These are phyloP conservation scores for Brachypteracias leptosomus DNA, from an alignment of 2,113 vertebrate genomes.

Conservation along the genomic window DNA sequence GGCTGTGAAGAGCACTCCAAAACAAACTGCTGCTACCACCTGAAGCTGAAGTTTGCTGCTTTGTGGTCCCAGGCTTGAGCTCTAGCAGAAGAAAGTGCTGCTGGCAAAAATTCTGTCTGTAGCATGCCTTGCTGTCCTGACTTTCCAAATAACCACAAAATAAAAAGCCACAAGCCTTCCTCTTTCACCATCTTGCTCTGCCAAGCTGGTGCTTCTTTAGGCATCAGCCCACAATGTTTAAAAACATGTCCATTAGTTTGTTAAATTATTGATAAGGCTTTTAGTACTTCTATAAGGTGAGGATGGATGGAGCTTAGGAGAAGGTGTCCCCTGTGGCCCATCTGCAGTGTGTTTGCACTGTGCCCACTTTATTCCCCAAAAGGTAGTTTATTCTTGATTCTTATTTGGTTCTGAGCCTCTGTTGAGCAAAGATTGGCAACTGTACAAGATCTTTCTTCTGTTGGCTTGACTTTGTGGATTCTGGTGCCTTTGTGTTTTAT, in stretches of 20 bases:
- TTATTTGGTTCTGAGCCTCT: not conserved
- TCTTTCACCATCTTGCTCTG: not conserved
- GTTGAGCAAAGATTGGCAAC: not conserved
- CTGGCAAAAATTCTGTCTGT: not conserved
- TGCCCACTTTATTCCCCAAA: not conserved
- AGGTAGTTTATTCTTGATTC: slow-evolving; percentile 2
- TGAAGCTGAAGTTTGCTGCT: not conserved
- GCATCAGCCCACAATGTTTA: not conserved
- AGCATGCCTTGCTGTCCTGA: rapidly evolving
- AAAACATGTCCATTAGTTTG: slow-evolving; percentile 59
- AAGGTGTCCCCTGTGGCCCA: not conserved
- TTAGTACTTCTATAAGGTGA: slow-evolving; percentile 53
- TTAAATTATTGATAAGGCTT: slow-evolving; percentile 73
- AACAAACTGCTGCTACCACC: not conserved
- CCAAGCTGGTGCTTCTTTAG: not conserved
- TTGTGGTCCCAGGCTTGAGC: not conserved
- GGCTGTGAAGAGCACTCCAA: not conserved
- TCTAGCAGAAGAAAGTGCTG: not conserved
- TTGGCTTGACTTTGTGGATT: not conserved
- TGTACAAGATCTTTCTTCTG: not conserved
- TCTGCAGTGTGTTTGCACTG: not conserved
- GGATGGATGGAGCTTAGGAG: not conserved
- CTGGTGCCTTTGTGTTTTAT: not conserved
- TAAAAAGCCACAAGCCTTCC: not conserved
- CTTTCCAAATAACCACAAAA: not conserved